Evolutionary conservation across 2,113 vertebrate species (phyloP), one percentile per base, ranked within the genome.

Genomic region (Oxygymnocypris stewartii): DNA sequence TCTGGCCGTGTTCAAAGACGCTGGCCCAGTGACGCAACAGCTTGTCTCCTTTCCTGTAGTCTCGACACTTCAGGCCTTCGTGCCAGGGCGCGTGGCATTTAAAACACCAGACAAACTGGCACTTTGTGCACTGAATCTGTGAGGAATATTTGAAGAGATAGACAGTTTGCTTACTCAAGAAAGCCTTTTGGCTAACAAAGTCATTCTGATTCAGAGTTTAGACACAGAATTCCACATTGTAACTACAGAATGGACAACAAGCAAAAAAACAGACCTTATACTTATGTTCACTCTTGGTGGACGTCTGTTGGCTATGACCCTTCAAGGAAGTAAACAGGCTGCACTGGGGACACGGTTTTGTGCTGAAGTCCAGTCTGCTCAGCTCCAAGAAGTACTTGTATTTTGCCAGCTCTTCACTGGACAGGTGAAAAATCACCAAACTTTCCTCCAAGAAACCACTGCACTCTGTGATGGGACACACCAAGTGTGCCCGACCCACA

Each of bases 21-120:
- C 95, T 97, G 89, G 98, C 98, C 98, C 98, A 99, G 92, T 95
- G 96, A 91, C 96, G 96, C 84, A 99, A 94, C 89, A 98, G 92
- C 89, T 98, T 99, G 96, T 99, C 98, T 89, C 98, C 98, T 89
- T 96, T 98, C 91, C 95, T 96, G 94, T 98, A 99, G 65, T 99
- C 97, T 81, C 96, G 97, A 92, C 98, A 99, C 91, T 97, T 99
- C 89, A 99, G 92, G 0, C 97, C 97, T 90, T 97, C 96, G 88
- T 99, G 98, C 98, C 97, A 99, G 79, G 98, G 98, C 25, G 98
- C 95, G 74, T 99, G 98, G 95, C 98, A 99, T 94, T 97, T 99
- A 93, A 99, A 99, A 96, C 98, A 99, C 98, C 98, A 99, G 90
- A 99, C 91, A 92, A 99, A 97, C 94, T 99, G 97, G 95, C 98